A percentile compares a stretch with the other conserved stretches of the same genome.
These are phyloP conservation scores for Myotis brandtii DNA, from an alignment of 2,113 vertebrate genomes.

Conservation along the genomic window DNA sequence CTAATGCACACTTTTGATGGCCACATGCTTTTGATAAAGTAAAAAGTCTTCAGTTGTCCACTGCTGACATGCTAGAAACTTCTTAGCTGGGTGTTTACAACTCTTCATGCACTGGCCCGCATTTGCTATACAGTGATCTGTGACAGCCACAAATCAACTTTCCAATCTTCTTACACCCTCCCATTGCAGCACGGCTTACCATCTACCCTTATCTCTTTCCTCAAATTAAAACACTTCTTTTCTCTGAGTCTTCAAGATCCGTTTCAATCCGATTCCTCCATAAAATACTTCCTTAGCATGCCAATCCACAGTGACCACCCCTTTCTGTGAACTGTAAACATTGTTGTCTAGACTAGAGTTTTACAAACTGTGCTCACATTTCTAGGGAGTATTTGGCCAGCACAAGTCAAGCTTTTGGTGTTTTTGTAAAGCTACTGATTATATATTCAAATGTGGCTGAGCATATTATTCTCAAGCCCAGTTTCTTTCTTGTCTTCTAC, in stretches of 20 bases:
- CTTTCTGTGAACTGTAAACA: constrained; percentile 12
- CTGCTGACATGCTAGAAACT: neutral
- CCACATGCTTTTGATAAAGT: neutral
- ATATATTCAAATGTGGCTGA: constrained; percentile 61
- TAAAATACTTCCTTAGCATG: neutral
- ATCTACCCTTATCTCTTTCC: neutral
- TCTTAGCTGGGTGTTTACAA: neutral
- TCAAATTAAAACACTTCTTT: neutral
- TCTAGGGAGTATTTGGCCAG: constrained; percentile 19
- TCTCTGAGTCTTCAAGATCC: neutral
- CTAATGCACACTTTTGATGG: neutral
- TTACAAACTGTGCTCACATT: constrained; percentile 48
- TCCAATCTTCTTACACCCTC: neutral
- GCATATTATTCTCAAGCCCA: constrained; percentile 53
- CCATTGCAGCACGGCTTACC: neutral
- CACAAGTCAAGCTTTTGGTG: constrained; percentile 56
- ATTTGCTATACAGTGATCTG: neutral
- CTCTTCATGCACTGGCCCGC: neutral
- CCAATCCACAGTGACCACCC: neutral
- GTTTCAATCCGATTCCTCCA: neutral
- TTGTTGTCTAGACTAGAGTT: constrained; percentile 46
- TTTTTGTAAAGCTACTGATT: constrained; percentile 64
- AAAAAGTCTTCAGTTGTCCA: neutral
- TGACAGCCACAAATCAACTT: neutral
- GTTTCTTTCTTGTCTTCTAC: constrained; percentile 61